These are phyloP conservation scores for Papilio glaucus DNA, from an alignment of 1,140 invertebrate species.

Conservation along the genomic window DNA sequence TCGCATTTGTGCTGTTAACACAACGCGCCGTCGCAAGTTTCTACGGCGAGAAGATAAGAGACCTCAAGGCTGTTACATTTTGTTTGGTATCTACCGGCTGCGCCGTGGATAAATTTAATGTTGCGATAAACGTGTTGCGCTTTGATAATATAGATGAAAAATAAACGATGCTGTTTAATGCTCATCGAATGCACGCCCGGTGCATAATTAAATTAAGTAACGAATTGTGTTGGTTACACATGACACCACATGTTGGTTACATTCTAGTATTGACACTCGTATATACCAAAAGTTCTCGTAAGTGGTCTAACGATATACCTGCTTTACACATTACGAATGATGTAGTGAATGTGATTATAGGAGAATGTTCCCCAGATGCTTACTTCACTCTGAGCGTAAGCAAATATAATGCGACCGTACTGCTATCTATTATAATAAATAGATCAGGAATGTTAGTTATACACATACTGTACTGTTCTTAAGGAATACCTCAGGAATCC, in stretches of 20 bases:
- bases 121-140: constrained; percentile 47
- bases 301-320: too few relatives aligned
- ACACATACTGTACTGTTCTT: too few relatives aligned
- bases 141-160: not conserved
- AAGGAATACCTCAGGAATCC: too few relatives aligned
- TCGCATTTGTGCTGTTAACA: constrained; percentile 56
- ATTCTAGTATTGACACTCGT: too few relatives aligned
- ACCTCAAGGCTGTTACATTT: constrained; percentile 76
- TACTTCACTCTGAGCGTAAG: too few relatives aligned
- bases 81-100: constrained; percentile 65
- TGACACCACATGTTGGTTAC: not conserved
- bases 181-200: not conserved
- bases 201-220: not conserved
- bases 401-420: too few relatives aligned
- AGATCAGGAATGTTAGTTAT: too few relatives aligned
- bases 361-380: too few relatives aligned
- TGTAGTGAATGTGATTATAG: too few relatives aligned
- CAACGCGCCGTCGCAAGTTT: constrained; percentile 60
- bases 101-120: constrained; percentile 70
- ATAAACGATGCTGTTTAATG: not conserved
- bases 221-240: not conserved
- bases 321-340: too few relatives aligned
- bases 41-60: constrained; percentile 66
- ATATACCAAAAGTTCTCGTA: too few relatives aligned
- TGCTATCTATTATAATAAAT: too few relatives aligned